phyloP scores from a whole-genome alignment of 2,113 vertebrate genomes.

The Phoenicopterus ruber region DNA sequence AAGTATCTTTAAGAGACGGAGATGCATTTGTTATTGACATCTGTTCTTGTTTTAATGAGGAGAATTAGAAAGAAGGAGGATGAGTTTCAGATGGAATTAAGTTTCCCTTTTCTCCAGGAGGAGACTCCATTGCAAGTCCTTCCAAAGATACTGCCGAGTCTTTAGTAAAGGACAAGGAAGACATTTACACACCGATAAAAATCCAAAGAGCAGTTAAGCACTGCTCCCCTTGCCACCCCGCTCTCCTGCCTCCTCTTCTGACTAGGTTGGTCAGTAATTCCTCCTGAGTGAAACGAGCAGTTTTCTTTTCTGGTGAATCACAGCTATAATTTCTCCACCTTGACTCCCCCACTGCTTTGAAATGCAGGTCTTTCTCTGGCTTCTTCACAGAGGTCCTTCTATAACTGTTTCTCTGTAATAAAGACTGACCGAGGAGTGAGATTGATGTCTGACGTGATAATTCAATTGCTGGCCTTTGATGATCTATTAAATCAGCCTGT shows the following conservation, averaged over 20 bases:
- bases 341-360: neutral
- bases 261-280: neutral
- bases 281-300: neutral
- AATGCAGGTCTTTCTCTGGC: neutral
- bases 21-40: neutral
- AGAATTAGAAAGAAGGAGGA: neutral
- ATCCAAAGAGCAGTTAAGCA: neutral
- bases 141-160: neutral
- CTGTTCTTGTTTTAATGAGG: slow-evolving; percentile 23
- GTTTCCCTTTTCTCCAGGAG: neutral
- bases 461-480: slow-evolving; percentile 12
- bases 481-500: slow-evolving; percentile 49
- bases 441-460: slow-evolving; percentile 31
- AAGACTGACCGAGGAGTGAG: neutral
- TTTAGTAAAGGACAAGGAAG: neutral
- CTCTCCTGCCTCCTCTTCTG: neutral
- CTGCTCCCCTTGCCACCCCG: neutral
- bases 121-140: neutral
- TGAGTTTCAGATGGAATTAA: neutral
- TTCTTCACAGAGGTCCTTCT: slow-evolving; percentile 32
- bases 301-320: slow-evolving; percentile 20
- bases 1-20: slow-evolving; percentile 4
- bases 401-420: slow-evolving; percentile 39
- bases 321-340: neutral
- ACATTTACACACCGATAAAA: neutral